A percentile compares a stretch with the other conserved stretches of the same genome.
These are phyloP conservation scores for Drosophila longiperda DNA, from an alignment of 2,888 invertebrate species.

Conservation along the genomic window DNA sequence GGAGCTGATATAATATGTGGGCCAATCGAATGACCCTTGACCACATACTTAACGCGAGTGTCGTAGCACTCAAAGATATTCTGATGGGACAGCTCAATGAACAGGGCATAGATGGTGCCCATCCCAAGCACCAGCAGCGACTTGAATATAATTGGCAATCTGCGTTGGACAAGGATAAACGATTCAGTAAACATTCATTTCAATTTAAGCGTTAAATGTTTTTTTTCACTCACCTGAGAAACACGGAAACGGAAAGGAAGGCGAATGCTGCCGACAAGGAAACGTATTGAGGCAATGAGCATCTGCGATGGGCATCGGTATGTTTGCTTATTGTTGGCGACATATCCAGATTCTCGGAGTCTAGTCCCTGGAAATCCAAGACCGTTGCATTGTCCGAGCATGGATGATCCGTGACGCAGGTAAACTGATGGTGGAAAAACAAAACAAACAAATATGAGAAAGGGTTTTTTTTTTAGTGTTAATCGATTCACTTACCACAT, in stretches of 20 bases:
- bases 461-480: no score
- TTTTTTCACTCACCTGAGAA: constrained; percentile 86
- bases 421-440: constrained; percentile 86
- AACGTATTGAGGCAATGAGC: constrained; percentile 94
- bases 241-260: constrained; percentile 93
- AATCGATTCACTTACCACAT: constrained; percentile 91
- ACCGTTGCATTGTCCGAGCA: constrained; percentile 77
- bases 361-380: constrained; percentile 10
- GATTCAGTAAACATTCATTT: background rate
- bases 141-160: constrained; percentile 93
- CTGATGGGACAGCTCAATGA: constrained; percentile 92
- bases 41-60: constrained; percentile 89
- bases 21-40: constrained; percentile 18
- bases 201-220: background rate
- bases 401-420: constrained; percentile 86
- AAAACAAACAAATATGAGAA: background rate
- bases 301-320: constrained; percentile 89
- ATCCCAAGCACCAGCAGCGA: constrained; percentile 91
- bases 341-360: constrained; percentile 31
- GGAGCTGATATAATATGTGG: background rate
- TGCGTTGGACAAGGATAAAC: constrained; percentile 30
- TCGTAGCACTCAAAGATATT: constrained; percentile 94
- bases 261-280: constrained; percentile 93
- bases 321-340: constrained; percentile 52
- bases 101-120: constrained; percentile 91